Base-by-base conservation (phyloP, 35 echinoderm and acorn worm genomes). In the Ptychodera flava region DNA sequence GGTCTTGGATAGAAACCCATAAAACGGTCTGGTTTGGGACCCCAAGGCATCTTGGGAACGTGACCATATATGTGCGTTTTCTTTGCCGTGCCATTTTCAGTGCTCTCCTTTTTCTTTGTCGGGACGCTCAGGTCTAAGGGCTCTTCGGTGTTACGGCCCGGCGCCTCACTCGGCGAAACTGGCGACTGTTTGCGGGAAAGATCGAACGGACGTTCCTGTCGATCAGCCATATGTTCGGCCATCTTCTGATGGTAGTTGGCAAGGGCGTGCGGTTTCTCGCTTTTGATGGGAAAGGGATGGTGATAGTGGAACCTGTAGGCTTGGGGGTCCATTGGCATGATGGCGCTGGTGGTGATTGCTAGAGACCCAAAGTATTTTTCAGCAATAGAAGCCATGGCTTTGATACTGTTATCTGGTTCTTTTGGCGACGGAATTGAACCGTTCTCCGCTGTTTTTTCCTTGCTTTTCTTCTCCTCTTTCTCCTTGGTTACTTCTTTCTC, bases 331-430 rank as follows among this genome's bases (percentile, higher is more conserved):
- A 36, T 83, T 37, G 82, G 82, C 28, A 83, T 35, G 37, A 16
- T 83, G 82, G 82, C 16, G 37, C 34, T 37, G 82, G 82, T 83
- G 37, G 28, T 16, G 30, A 36, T 16, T 29, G 82, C 32, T 30
- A 36, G 32, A 36, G 85, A 34, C 33, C 92, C 89, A 86, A 93
- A 93, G 35, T 90, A 93, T 81, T 89, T 93, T 37, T 93, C 92
- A 32, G 92, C 92, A 75, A 93, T 90, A 6, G 88, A 90, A 30
- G 92, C 92, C 30, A 93, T 93, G 10, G 92, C 92, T 80, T 93
- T 93, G 84, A 93, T 93, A 64, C 45, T 64, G 45, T 64, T 64
- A 64, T 64, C 45, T 28, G 92, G 88, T 64, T 90, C 92, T 82
- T 85, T 93, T 38, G 88, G 45, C 6, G 45, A 64, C 22, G 45